A percentile compares a stretch with the other conserved stretches of the same genome.
These are phyloP conservation scores for Cylloceria caligata DNA, from an alignment of 2,888 invertebrate species.

Conservation along the genomic window DNA sequence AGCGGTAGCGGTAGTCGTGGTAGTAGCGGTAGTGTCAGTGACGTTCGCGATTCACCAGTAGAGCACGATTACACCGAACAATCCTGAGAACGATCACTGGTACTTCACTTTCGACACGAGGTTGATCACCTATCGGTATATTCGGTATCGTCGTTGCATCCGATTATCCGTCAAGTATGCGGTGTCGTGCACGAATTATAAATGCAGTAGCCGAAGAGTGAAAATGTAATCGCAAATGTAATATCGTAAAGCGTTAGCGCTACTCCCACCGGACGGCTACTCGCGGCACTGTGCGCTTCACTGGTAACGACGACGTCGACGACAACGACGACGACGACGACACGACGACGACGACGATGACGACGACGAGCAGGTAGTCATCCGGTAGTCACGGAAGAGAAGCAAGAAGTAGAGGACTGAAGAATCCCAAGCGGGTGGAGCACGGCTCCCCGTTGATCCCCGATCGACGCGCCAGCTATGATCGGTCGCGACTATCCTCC, in stretches of 20 bases:
- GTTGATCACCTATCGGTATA: neutral
- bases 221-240: neutral
- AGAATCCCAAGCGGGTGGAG: conserved; percentile 62
- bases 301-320: conserved; percentile 58
- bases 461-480: conserved; percentile 85
- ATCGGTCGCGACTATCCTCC: conserved; percentile 84
- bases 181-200: neutral
- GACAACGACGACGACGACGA: conserved; percentile 31
- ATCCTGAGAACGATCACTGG: conserved; percentile 10
- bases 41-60: conserved; percentile 52
- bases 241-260: conserved; percentile 25
- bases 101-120: neutral
- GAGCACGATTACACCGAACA: conserved; percentile 46
- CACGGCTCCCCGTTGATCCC: conserved; percentile 76
- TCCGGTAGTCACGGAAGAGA: conserved; percentile 59
- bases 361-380: conserved; percentile 49
- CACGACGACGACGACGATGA: conserved; percentile 22
- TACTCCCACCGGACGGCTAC: conserved; percentile 53
- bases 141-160: conserved; percentile 24
- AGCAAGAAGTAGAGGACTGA: conserved; percentile 57
- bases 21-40: conserved; percentile 42
- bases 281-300: conserved; percentile 61
- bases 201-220: neutral
- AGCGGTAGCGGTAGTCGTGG: conserved; percentile 22
- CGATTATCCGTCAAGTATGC: neutral